Evolutionary conservation across 2,113 vertebrate genomes (phyloP).

Genomic region (Tichodroma muraria): DNA sequence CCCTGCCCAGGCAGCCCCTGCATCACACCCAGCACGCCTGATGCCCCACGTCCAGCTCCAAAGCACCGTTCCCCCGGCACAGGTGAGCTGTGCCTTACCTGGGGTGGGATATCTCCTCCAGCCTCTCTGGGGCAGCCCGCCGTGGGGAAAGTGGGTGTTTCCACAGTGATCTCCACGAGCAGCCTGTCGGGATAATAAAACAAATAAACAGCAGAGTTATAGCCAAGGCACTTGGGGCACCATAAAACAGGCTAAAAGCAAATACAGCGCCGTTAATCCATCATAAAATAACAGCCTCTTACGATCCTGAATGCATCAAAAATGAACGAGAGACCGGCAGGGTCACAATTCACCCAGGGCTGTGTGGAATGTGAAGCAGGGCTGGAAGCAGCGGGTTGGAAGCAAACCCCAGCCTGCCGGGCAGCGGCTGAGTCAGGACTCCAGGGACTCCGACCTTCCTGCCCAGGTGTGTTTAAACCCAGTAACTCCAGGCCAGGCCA

Average conservation of each 20-base stretch:
- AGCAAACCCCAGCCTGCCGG: not conserved
- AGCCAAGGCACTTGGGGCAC: not conserved
- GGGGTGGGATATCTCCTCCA: not conserved
- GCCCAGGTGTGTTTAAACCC: not conserved
- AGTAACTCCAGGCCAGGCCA: not conserved
- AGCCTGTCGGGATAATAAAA: constrained; percentile 26
- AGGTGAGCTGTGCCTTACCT: not conserved
- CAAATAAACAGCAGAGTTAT: constrained; percentile 35
- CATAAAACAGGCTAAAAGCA: constrained; percentile 42
- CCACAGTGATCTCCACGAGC: not conserved
- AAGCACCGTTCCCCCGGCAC: not conserved
- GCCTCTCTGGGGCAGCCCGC: rapidly evolving
- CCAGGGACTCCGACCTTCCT: not conserved
- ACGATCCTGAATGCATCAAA: not conserved
- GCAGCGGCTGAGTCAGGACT: rapidly evolving
- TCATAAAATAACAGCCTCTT: constrained; percentile 38
- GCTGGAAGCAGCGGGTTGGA: rapidly evolving
- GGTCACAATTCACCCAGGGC: not conserved
- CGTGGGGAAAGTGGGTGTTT: not conserved
- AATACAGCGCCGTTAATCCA: not conserved
- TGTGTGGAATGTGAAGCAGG: not conserved
- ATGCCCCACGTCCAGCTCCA: not conserved
- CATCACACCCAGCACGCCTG: not conserved
- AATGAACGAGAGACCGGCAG: not conserved
- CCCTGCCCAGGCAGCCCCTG: not conserved